Conservation (phyloP, 2,888 invertebrate genomes). For the Eubasilissa splendida region DNA sequence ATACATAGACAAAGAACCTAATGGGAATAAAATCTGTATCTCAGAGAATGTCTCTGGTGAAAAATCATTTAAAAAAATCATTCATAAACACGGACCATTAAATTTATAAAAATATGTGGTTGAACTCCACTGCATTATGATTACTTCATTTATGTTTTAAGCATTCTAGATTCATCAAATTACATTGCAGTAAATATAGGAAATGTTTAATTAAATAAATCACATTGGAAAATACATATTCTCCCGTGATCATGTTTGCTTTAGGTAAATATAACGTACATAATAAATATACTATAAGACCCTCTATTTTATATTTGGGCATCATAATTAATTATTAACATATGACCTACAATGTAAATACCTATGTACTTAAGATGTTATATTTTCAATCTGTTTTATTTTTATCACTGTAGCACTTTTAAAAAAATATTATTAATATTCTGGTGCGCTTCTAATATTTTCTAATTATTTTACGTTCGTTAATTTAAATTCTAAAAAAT, state of each 20-base stretch:
- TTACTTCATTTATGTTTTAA: background rate
- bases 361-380: slow-evolving; percentile 4
- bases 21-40: too few relatives aligned
- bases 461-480: too few relatives aligned
- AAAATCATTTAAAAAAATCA: too few relatives aligned
- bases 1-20: too few relatives aligned
- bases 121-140: background rate
- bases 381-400: background rate
- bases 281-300: background rate
- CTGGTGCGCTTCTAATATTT: background rate
- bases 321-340: too few relatives aligned
- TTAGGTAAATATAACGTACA: slow-evolving; percentile 12
- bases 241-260: slow-evolving; percentile 12
- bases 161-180: background rate
- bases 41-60: too few relatives aligned
- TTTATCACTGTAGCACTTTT: too few relatives aligned
- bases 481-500: background rate
- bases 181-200: background rate
- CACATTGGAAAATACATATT: background rate
- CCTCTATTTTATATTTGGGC: slow-evolving; percentile 4
- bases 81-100: too few relatives aligned
- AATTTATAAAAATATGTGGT: background rate
- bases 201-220: background rate
- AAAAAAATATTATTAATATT: too few relatives aligned
- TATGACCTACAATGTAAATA: background rate